These are phyloP conservation scores for Eudemis profundana DNA, from an alignment of 2,888 invertebrate genomes.

Conservation along the genomic window DNA sequence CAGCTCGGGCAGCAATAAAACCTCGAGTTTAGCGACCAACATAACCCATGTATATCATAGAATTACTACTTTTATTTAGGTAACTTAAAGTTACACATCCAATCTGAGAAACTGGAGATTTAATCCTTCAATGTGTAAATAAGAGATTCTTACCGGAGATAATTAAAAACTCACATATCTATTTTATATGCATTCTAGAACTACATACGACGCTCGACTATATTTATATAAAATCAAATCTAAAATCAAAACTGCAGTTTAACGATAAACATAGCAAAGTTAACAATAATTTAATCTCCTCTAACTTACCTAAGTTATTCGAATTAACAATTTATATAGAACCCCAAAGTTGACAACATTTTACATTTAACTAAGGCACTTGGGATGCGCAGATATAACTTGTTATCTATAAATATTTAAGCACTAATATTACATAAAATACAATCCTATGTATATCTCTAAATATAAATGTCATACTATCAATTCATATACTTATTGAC, in stretches of 20 bases:
- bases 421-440: constrained; percentile 73
- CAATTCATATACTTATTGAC: constrained; percentile 63
- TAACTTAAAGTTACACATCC: background rate
- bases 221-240: constrained; percentile 52
- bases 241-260: constrained; percentile 54
- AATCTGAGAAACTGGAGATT: constrained; percentile 33
- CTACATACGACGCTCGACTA: constrained; percentile 39
- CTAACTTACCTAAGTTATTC: constrained; percentile 76
- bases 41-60: no score
- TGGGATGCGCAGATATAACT: constrained; percentile 76
- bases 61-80: no score
- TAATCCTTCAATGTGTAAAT: constrained; percentile 44
- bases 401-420: constrained; percentile 77
- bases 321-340: constrained; percentile 79
- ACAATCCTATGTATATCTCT: constrained; percentile 70
- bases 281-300: constrained; percentile 85
- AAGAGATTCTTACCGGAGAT: constrained; percentile 78
- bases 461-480: constrained; percentile 52
- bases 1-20: no score
- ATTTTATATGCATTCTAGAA: constrained; percentile 58
- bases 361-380: constrained; percentile 82
- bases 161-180: constrained; percentile 68
- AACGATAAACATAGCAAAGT: constrained; percentile 82
- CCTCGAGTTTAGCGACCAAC: no score
- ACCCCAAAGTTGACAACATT: constrained; percentile 76